Conservation (phyloP, 1,140 invertebrate species). For the Nephotettix cincticeps region DNA sequence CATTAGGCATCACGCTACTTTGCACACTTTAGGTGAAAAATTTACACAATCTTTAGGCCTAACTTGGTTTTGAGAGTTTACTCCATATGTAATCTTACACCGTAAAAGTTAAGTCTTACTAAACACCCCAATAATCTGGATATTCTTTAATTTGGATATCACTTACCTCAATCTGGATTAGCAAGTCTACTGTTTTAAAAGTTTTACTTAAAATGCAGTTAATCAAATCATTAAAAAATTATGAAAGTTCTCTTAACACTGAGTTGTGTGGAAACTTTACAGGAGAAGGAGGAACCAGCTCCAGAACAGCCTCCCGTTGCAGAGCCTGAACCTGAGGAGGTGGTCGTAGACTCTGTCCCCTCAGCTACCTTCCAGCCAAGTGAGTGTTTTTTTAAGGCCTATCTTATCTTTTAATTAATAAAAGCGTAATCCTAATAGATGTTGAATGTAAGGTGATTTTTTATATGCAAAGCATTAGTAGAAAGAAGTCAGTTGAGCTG, state of each 20-base stretch:
- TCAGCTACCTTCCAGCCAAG: conserved; percentile 31
- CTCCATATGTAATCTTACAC: too few relatives aligned
- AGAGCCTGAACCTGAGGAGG: conserved; percentile 35
- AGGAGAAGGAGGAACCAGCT: conserved; percentile 25
- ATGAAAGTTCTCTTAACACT: too few relatives aligned
- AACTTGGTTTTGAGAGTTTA: too few relatives aligned
- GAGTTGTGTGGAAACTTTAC: neutral
- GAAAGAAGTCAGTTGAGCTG: too few relatives aligned
- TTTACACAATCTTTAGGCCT: too few relatives aligned
- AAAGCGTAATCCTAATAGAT: neutral
- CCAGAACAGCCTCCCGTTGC: conserved; percentile 33
- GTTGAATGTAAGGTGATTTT: neutral
- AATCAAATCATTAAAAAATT: too few relatives aligned
- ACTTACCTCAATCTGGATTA: too few relatives aligned
- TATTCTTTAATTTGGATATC: too few relatives aligned
- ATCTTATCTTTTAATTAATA: neutral
- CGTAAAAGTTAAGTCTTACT: too few relatives aligned
- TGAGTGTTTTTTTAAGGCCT: conserved; percentile 8
- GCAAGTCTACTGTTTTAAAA: conserved; percentile 58
- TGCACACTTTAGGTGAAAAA: too few relatives aligned
- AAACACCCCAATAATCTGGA: too few relatives aligned
- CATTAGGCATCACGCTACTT: too few relatives aligned
- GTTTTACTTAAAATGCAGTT: conserved; percentile 49
- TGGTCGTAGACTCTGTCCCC: conserved; percentile 27
- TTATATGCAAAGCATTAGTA: neutral